Evolutionary conservation across 2,888 invertebrate species (phyloP).

Genomic region (Drosophila peninsularis): DNA sequence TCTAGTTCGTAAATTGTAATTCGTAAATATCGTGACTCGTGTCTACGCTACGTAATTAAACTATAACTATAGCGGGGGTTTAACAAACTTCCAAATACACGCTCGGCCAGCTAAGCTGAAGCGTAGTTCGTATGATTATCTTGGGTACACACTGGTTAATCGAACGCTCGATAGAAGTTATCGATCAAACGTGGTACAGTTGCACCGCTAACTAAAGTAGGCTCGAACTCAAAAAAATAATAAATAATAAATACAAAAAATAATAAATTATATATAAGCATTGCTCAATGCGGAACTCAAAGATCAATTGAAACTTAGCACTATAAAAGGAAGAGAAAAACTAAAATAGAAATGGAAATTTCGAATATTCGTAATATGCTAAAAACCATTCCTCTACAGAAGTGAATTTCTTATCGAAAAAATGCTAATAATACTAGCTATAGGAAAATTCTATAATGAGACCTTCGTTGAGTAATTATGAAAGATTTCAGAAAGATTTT

Average conservation of each 20-base stretch:
- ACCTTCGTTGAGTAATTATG: conserved; percentile 20
- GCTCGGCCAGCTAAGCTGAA: conserved; percentile 4
- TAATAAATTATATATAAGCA: neutral
- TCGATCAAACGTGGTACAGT: neutral
- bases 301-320: conserved; percentile 1
- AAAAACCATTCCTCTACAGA: conserved; percentile 15
- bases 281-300: neutral
- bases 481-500: conserved; percentile 1
- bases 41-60: conserved; percentile 29
- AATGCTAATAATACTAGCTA: conserved; percentile 44
- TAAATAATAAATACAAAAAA: neutral
- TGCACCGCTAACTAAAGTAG: neutral
- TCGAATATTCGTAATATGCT: conserved; percentile 11
- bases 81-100: conserved; percentile 1
- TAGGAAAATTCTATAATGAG: conserved; percentile 15
- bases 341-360: neutral
- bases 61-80: conserved; percentile 10
- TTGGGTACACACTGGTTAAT: conserved; percentile 7
- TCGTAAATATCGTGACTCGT: conserved; percentile 19
- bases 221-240: neutral
- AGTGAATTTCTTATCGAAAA: conserved; percentile 15
- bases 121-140: conserved; percentile 5
- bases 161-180: conserved; percentile 10
- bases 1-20: conserved; percentile 12
- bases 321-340: neutral